A percentile compares a stretch with the other conserved stretches of the same genome.
Evolutionary conservation across 2,888 invertebrate species (phyloP).

Genomic region (Oligia fasciuncula): DNA sequence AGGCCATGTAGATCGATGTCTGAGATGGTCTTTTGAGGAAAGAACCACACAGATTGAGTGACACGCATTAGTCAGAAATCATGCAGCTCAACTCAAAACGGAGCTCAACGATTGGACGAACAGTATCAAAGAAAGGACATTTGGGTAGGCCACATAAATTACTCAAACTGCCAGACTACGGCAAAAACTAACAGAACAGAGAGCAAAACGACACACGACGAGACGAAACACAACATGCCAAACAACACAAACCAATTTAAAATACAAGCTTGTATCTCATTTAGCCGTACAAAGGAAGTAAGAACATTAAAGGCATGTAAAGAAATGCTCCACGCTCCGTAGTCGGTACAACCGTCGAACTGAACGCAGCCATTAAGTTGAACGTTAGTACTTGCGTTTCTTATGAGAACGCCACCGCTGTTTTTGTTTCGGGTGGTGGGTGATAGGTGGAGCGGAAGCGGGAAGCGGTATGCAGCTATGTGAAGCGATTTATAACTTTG

Average conservation of each 20-base stretch:
- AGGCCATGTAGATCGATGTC: not conserved
- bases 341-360: constrained; percentile 53
- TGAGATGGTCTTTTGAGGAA: not conserved
- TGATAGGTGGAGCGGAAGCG: constrained; percentile 25
- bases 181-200: not conserved
- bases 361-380: constrained; percentile 71
- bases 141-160: not conserved
- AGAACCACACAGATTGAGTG: not conserved
- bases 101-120: not conserved
- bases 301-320: constrained; percentile 32
- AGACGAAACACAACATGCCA: not conserved
- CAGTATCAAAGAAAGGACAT: not conserved
- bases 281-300: constrained; percentile 52
- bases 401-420: constrained; percentile 53
- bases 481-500: not conserved
- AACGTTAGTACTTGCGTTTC: constrained; percentile 67
- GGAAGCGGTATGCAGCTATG: too few species aligned
- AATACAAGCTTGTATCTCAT: constrained; percentile 53
- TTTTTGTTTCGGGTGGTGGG: constrained; percentile 8
- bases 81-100: not conserved
- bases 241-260: constrained; percentile 10
- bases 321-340: constrained; percentile 33
- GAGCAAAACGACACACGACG: not conserved
- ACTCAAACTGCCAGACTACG: not conserved
- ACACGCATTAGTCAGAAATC: not conserved